Evolutionary conservation across 2,888 invertebrate genomes (phyloP).

Genomic region (Drosophila kambysellisi): DNA sequence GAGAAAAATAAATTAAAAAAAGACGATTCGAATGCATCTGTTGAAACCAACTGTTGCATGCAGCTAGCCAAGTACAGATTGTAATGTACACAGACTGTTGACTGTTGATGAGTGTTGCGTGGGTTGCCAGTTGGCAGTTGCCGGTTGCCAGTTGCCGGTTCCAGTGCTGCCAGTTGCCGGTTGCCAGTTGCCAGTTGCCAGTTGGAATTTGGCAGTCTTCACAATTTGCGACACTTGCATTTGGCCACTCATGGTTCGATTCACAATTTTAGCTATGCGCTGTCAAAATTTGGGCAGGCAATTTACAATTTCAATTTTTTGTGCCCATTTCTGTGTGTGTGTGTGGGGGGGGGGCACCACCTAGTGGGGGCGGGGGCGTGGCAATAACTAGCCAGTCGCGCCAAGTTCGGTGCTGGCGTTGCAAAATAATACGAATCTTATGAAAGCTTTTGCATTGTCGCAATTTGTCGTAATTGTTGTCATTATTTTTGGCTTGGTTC

Average conservation of each 20-base stretch:
- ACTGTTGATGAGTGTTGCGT: slow-evolving; percentile 26
- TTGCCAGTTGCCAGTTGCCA: slow-evolving; percentile 1
- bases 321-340: slow-evolving; percentile 28
- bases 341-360: neutral
- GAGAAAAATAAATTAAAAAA: neutral
- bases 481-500: slow-evolving; percentile 29
- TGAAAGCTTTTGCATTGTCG: slow-evolving; percentile 35
- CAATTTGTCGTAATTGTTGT: slow-evolving; percentile 2
- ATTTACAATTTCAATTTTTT: slow-evolving; percentile 48
- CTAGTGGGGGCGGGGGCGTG: slow-evolving; percentile 20
- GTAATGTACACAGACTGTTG: neutral
- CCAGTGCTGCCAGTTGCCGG: too few relatives aligned
- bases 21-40: slow-evolving; percentile 11
- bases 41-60: slow-evolving; percentile 23
- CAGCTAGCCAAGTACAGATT: slow-evolving; percentile 34
- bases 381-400: slow-evolving; percentile 28
- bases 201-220: slow-evolving; percentile 17
- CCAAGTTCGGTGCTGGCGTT: slow-evolving; percentile 37
- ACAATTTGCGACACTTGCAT: slow-evolving; percentile 46
- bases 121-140: slow-evolving; percentile 12
- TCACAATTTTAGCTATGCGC: slow-evolving; percentile 32
- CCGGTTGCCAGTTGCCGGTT: neutral
- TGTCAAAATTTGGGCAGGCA: slow-evolving; percentile 36
- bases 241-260: slow-evolving; percentile 15
- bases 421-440: slow-evolving; percentile 34